phyloP scores from a whole-genome alignment of 2,797 vertebrate species.

The Enteromius viviparus region DNA sequence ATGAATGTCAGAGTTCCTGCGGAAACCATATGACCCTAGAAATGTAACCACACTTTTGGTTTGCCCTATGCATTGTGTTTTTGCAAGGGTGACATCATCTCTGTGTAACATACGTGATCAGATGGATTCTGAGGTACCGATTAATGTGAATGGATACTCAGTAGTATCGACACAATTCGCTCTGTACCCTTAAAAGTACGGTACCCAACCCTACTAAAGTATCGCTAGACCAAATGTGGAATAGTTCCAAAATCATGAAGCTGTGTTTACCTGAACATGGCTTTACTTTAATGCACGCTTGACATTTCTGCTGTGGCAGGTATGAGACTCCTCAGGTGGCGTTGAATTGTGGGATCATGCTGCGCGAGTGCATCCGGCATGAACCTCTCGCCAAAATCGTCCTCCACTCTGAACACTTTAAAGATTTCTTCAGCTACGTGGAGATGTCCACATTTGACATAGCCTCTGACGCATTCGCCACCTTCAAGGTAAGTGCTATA shows the following conservation, averaged over 20 bases:
- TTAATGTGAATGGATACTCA: too few species aligned
- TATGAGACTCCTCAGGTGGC: slow-evolving; percentile 92
- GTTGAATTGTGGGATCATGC: slow-evolving; percentile 95
- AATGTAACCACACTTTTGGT: too few species aligned
- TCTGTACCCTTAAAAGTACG: too few species aligned
- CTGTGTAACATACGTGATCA: too few species aligned
- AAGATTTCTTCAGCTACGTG: slow-evolving; percentile 93
- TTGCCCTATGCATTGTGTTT: too few species aligned
- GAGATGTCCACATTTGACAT: slow-evolving; percentile 99
- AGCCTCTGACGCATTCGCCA: slow-evolving; percentile 96
- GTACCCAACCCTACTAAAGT: too few species aligned
- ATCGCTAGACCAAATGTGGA: not conserved
- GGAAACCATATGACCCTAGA: too few species aligned
- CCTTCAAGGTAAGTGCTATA: slow-evolving; percentile 87
- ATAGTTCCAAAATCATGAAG: not conserved
- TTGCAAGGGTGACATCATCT: too few species aligned
- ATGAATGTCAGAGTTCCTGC: too few species aligned
- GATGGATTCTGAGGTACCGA: too few species aligned
- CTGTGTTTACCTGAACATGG: not conserved
- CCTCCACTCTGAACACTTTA: slow-evolving; percentile 89
- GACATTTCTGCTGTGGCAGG: slow-evolving; percentile 67
- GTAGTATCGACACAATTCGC: too few species aligned
- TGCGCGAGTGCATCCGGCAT: slow-evolving; percentile 93
- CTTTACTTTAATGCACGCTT: not conserved
- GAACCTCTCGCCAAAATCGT: slow-evolving; percentile 92